phyloP scores from a whole-genome alignment of 2,113 vertebrate genomes.

The Globicephala melas region DNA sequence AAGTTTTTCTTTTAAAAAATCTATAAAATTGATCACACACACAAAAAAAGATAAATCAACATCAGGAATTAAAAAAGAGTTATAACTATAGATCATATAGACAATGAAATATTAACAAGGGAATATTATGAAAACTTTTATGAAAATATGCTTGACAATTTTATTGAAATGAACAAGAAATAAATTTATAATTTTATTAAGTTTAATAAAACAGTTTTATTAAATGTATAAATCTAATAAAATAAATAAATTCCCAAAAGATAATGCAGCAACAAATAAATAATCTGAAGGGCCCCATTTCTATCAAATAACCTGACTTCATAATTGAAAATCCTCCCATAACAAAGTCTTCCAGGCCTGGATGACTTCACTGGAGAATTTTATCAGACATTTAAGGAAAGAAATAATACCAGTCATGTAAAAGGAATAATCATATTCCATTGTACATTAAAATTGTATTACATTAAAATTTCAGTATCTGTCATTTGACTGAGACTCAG shows the following conservation, averaged over 20 bases:
- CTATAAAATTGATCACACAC: background rate
- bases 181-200: background rate
- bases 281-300: background rate
- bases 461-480: background rate
- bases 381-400: background rate
- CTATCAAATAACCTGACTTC: background rate
- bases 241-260: background rate
- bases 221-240: background rate
- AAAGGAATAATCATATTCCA: background rate
- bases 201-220: background rate
- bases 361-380: background rate
- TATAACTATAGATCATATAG: background rate
- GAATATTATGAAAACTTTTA: background rate
- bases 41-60: background rate
- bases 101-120: background rate
- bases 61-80: background rate
- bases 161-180: background rate
- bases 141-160: background rate
- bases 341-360: background rate
- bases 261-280: background rate
- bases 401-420: background rate
- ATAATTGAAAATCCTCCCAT: background rate
- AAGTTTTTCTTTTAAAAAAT: background rate
- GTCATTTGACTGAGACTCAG: background rate
- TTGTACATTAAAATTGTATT: background rate